Conservation (phyloP, 2,888 invertebrate genomes). For the Loripinus fragilis region DNA sequence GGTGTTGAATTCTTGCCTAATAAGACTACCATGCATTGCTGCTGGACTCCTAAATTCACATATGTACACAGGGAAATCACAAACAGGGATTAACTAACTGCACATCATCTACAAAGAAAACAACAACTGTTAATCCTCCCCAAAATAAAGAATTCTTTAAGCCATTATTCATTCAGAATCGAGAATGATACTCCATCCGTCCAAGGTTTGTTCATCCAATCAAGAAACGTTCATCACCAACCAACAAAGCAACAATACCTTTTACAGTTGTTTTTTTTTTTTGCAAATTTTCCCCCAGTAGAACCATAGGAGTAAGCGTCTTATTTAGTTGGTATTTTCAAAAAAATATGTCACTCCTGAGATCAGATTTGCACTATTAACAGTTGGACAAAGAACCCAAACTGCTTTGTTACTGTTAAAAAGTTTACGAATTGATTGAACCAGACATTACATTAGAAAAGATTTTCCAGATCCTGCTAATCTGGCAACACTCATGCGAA, state of each 20-base stretch:
- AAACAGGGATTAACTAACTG: constrained; percentile 53
- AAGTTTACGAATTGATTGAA: constrained; percentile 39
- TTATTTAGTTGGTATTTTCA: constrained; percentile 59
- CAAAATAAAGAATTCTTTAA: constrained; percentile 22
- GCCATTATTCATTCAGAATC: constrained; percentile 24
- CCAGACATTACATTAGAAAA: constrained; percentile 56
- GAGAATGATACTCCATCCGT: constrained; percentile 45
- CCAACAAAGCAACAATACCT: constrained; percentile 42
- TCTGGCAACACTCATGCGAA: constrained; percentile 51
- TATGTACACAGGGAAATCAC: constrained; percentile 43
- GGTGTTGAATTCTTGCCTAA: not conserved
- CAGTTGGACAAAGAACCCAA: constrained; percentile 62
- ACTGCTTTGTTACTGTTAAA: constrained; percentile 47
- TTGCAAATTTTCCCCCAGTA: constrained; percentile 42
- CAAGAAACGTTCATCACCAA: constrained; percentile 60
- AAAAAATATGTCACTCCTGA: constrained; percentile 52
- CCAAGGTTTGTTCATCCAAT: constrained; percentile 32
- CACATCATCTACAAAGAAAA: constrained; percentile 55
- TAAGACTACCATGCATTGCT: constrained; percentile 39
- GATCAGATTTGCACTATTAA: constrained; percentile 62
- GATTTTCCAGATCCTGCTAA: constrained; percentile 57
- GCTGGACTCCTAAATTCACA: constrained; percentile 23
- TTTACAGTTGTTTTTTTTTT: constrained; percentile 47
- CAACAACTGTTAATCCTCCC: constrained; percentile 57
- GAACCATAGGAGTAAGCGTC: constrained; percentile 55